Percentiles rank a stretch among this genome's conserved stretches.
Conservation (phyloP, 2,888 invertebrate genomes). For the Perdita meconis region DNA sequence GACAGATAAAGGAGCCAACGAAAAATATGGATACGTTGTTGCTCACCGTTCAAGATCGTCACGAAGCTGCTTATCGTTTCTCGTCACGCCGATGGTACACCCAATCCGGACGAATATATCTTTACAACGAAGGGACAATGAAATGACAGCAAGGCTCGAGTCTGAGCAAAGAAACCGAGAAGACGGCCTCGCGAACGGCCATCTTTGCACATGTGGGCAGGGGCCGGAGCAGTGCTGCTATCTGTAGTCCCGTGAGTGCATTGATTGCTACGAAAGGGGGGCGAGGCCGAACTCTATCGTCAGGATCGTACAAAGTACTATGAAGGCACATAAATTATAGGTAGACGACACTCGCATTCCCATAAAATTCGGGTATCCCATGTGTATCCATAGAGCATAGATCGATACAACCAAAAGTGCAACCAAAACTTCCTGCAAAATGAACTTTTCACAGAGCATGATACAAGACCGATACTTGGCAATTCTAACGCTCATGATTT, state of each 20-base stretch:
- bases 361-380: neutral
- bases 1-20: conserved; percentile 9
- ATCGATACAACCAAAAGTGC: neutral
- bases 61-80: conserved; percentile 25
- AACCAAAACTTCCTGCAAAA: too few relatives aligned
- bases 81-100: conserved; percentile 17
- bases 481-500: too few relatives aligned
- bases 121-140: conserved; percentile 46
- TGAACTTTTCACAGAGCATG: too few relatives aligned
- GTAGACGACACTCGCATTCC: neutral
- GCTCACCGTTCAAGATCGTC: conserved; percentile 64
- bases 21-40: conserved; percentile 47
- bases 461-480: too few relatives aligned
- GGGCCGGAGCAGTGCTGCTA: conserved; percentile 74
- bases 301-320: conserved; percentile 49
- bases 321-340: conserved; percentile 42
- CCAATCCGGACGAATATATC: conserved; percentile 25
- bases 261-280: conserved; percentile 71
- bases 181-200: conserved; percentile 73
- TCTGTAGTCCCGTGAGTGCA: conserved; percentile 70
- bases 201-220: conserved; percentile 82
- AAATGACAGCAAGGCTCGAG: conserved; percentile 49
- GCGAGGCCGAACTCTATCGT: conserved; percentile 66
- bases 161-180: conserved; percentile 63
- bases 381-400: neutral